Evolutionary conservation across 1,140 invertebrate genomes (phyloP).

Genomic region (Idris sp.): DNA sequence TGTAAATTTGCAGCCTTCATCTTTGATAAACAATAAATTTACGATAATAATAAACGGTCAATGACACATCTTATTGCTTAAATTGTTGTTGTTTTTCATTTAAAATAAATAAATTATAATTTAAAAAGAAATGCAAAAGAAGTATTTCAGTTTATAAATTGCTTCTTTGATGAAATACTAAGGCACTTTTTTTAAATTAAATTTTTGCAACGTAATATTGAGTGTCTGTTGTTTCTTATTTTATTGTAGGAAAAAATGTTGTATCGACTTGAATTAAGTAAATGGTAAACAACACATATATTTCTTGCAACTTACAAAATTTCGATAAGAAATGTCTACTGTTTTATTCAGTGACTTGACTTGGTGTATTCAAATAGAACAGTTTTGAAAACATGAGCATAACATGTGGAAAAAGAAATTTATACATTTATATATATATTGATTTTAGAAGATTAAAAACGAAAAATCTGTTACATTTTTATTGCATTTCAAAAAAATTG

Average conservation of each 20-base stretch:
- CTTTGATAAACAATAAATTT: conserved; percentile 28
- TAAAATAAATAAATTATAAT: too few species aligned
- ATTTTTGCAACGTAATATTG: too few species aligned
- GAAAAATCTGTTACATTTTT: background rate
- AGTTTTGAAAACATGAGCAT: conserved; percentile 33
- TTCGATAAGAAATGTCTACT: conserved; percentile 9
- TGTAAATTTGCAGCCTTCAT: conserved; percentile 38
- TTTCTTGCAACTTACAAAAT: conserved; percentile 12
- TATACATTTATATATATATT: background rate
- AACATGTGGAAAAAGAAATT: conserved; percentile 15
- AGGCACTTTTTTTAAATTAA: too few species aligned
- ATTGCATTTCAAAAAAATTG: background rate
- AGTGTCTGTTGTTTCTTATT: too few species aligned
- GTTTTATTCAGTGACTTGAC: conserved; percentile 23
- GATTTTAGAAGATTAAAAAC: conserved; percentile 10
- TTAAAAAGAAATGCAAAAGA: too few species aligned
- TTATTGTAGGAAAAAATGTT: conserved; percentile 11
- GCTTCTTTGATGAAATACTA: too few species aligned
- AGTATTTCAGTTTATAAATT: too few species aligned
- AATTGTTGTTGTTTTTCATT: too few species aligned
- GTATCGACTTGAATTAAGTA: conserved; percentile 10
- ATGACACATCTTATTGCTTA: too few species aligned
- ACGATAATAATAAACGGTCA: conserved; percentile 5
- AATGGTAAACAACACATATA: conserved; percentile 24
- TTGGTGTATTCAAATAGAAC: conserved; percentile 32